Percentiles rank a stretch among this genome's conserved stretches.
phyloP scores from a whole-genome alignment of 2,797 vertebrate species.

The Sarcophilus harrisii region DNA sequence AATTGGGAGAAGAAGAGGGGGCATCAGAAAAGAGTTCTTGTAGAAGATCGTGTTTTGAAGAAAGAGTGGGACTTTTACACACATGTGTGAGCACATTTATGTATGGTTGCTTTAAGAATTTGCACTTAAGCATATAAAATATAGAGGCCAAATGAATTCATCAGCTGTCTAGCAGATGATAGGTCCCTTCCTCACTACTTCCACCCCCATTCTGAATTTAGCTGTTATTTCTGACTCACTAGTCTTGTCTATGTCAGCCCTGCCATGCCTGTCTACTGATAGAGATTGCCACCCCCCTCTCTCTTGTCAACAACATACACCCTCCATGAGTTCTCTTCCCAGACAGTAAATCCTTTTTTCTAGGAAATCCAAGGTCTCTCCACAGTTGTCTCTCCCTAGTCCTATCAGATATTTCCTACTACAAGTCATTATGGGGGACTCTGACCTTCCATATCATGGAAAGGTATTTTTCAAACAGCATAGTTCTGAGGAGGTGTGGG shows the following conservation, averaged over 20 bases:
- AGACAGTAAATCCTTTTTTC: not conserved
- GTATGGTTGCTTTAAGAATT: not conserved
- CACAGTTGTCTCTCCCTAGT: not conserved
- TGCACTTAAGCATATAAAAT: not conserved
- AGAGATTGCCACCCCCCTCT: not conserved
- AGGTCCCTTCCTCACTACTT: no score
- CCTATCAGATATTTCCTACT: not conserved
- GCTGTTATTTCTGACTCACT: not conserved
- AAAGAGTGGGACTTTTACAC: not conserved
- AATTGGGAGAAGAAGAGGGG: not conserved
- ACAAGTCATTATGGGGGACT: not conserved
- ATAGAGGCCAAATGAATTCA: not conserved
- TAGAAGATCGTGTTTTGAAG: not conserved
- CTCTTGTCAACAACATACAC: not conserved
- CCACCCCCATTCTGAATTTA: not conserved
- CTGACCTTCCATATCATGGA: not conserved
- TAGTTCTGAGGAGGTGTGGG: constrained; percentile 44
- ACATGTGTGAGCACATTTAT: not conserved
- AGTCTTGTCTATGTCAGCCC: not conserved
- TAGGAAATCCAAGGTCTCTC: constrained; percentile 39
- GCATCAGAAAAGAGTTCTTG: not conserved
- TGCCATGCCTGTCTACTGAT: not conserved
- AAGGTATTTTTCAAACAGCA: not conserved
- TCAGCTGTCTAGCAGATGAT: not conserved
- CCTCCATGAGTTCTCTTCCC: constrained; percentile 13